A percentile compares a stretch with the other conserved stretches of the same genome.
phyloP scores from a whole-genome alignment of 2,113 vertebrate genomes.

The Fukomys damarensis region DNA sequence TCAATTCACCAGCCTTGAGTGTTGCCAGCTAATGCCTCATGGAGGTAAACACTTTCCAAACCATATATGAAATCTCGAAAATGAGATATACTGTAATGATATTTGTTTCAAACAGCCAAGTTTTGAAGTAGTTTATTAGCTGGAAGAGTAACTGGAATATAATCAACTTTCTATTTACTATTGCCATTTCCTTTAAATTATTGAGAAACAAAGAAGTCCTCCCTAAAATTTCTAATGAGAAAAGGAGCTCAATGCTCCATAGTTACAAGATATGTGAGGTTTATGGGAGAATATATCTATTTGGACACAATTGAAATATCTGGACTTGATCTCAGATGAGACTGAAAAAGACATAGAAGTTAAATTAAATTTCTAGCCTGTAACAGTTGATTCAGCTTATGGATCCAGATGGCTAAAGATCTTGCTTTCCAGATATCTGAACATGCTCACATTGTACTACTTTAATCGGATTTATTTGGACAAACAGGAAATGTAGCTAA shows the following conservation, averaged over 20 bases:
- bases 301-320: neutral
- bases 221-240: neutral
- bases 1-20: neutral
- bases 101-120: neutral
- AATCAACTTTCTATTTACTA: neutral
- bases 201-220: neutral
- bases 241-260: neutral
- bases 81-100: neutral
- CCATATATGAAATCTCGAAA: neutral
- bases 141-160: neutral
- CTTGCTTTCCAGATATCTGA: neutral
- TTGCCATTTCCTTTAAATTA: neutral
- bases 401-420: neutral
- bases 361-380: neutral
- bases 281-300: neutral
- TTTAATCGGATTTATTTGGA: slow-evolving; percentile 53
- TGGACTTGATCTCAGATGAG: neutral
- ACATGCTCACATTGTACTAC: neutral
- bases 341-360: neutral
- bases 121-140: neutral
- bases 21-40: neutral
- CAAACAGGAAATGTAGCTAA: slow-evolving; percentile 70
- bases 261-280: neutral
- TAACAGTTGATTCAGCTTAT: neutral
- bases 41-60: neutral